Conservation (phyloP, 2,888 invertebrate genomes). For the Agrotis ipsilon region DNA sequence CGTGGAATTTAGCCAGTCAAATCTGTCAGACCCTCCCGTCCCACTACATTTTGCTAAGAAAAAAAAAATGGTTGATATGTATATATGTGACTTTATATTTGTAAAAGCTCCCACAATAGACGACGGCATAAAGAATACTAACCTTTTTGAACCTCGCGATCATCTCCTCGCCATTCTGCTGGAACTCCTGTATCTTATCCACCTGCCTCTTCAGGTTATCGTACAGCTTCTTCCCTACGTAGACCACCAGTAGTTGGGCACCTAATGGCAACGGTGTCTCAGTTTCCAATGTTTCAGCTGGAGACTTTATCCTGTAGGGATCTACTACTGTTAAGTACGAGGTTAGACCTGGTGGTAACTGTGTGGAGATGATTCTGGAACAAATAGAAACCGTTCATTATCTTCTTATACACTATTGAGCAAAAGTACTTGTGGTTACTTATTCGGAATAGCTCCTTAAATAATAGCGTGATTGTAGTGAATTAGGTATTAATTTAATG, state of each 20-base stretch:
- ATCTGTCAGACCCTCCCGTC: no score
- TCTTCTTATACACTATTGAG: no score
- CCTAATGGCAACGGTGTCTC: slow-evolving; percentile 95
- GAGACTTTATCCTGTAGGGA: slow-evolving; percentile 95
- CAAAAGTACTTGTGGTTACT: no score
- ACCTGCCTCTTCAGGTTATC: slow-evolving; percentile 84
- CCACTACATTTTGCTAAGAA: no score
- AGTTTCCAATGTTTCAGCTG: slow-evolving; percentile 93
- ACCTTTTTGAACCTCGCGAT: slow-evolving; percentile 87
- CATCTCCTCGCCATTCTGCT: slow-evolving; percentile 85
- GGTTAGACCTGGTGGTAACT: slow-evolving; percentile 94
- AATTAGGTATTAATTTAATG: no score
- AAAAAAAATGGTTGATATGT: no score
- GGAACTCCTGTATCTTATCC: slow-evolving; percentile 81
- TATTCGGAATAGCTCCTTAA: no score
- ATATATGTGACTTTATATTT: no score
- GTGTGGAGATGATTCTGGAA: slow-evolving; percentile 95
- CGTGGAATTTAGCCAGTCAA: no score
- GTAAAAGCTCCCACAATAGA: no score
- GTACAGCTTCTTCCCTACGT: slow-evolving; percentile 93
- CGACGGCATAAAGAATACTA: neutral
- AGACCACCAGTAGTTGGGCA: slow-evolving; percentile 95
- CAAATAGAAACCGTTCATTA: no score
- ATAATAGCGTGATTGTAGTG: no score
- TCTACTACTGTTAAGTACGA: slow-evolving; percentile 96